These are phyloP conservation scores for Argyresthia albistria DNA, from an alignment of 2,888 invertebrate species.

Conservation along the genomic window DNA sequence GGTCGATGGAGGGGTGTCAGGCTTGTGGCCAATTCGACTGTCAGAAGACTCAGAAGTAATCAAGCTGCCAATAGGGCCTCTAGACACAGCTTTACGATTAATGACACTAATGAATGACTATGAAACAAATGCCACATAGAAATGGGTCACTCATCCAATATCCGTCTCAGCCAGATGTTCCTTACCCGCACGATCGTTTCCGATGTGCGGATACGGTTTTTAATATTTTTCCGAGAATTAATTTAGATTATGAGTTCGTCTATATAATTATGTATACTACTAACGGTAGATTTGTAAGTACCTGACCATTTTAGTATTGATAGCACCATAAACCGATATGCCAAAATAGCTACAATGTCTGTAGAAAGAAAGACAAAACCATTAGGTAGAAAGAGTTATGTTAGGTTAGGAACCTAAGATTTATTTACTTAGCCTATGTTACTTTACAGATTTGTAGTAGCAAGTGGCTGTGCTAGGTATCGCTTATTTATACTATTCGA, in stretches of 20 bases:
- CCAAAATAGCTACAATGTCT: constrained; percentile 1
- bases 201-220: too few relatives aligned
- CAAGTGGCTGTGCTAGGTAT: neutral
- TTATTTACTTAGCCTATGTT: neutral
- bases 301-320: constrained; percentile 1
- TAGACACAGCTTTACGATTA: too few relatives aligned
- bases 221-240: neutral
- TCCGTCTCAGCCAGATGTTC: too few relatives aligned
- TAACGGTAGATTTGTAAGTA: constrained; percentile 1
- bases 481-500: neutral
- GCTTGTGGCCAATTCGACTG: too few relatives aligned
- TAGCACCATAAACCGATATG: neutral
- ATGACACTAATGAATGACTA: too few relatives aligned
- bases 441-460: neutral
- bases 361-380: neutral
- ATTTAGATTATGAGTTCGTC: too few relatives aligned
- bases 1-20: too few relatives aligned
- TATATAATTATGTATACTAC: neutral
- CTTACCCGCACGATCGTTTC: too few relatives aligned
- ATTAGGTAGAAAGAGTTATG: neutral
- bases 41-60: too few relatives aligned
- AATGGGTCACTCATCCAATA: too few relatives aligned
- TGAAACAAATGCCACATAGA: too few relatives aligned
- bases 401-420: neutral
- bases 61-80: too few relatives aligned